Evolutionary conservation across 2,797 vertebrate species (phyloP), one percentile per base, ranked within the genome.

Genomic region (Ptychadena robeensis): DNA sequence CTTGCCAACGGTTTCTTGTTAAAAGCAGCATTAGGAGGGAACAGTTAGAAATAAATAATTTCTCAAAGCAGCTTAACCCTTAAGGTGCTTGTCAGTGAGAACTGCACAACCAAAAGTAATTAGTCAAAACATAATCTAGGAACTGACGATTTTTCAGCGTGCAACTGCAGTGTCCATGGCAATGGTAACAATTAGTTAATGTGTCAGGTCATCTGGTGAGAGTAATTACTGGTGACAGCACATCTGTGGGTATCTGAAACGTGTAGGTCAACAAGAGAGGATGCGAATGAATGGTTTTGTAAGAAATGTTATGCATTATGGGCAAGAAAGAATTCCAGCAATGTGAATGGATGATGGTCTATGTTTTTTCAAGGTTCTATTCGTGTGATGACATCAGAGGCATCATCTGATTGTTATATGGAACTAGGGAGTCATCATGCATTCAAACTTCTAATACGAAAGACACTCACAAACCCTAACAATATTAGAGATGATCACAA

Each of bases 151-250:
- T 38, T 78, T 61, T 53, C 40, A n/a, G 31, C 34, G 14, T 25
- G 48, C 32, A 65, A 34, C 64, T 18, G 32, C 40, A 32, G 64
- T 78, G 75, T 78, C 64, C 40, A 44, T 31, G 44, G 28, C 2
- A 28, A 66, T 44, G 40, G 25, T 34, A 78, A 66, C 31, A 66
- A 78, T 68, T 78, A 65, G 75, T 78, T 78, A 78, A 78, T 78
- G n/a, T 30, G 64, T 78, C 64, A 57, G 64, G 75, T 78, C 75
- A 78, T 67, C 66, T 28, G 15, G 64, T 68, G 75, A 67, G 38
- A 68, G 48, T 78, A 78, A 78, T 78, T 27, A 68, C 32, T 78
- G 75, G 64, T 78, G 75, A 78, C 75, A 78, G 75, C 75, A 31
- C 75, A 67, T 65, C 75, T 78, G 75, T 78, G 64, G 75, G 75